Percentiles rank a stretch among this genome's conserved stretches.
Evolutionary conservation across 2,797 vertebrate species (phyloP).

Genomic region (Cheirogaleus major): DNA sequence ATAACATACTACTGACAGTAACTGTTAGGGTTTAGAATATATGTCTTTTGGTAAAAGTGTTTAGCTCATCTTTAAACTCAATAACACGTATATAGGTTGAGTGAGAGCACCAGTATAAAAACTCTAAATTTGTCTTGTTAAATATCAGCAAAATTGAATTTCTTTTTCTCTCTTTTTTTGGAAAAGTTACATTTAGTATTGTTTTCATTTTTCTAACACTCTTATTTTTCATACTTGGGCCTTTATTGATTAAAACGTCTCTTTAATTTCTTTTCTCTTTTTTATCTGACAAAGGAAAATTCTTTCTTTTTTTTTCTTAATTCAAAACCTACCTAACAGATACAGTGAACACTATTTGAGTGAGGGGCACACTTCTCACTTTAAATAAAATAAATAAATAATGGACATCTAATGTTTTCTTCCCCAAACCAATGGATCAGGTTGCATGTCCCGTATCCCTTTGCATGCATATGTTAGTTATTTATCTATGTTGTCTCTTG

Average conservation of each 20-base stretch:
- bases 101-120: background rate
- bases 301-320: no score
- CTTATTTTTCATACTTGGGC: no score
- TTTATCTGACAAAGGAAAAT: no score
- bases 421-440: background rate
- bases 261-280: no score
- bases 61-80: conserved; percentile 19
- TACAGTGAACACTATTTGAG: no score
- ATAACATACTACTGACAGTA: background rate
- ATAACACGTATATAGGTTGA: background rate
- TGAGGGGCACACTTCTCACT: background rate
- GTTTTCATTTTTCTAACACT: no score
- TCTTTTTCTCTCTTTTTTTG: background rate
- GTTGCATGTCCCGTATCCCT: background rate
- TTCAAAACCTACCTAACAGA: no score
- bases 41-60: background rate
- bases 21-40: background rate
- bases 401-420: background rate
- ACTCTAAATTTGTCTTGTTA: background rate
- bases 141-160: background rate
- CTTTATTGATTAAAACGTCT: no score
- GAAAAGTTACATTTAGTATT: no score
- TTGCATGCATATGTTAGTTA: background rate
- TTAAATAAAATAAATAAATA: background rate
- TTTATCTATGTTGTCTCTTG: background rate